phyloP scores from a whole-genome alignment of 2,888 invertebrate species.

The Steinernema carpocapsae region DNA sequence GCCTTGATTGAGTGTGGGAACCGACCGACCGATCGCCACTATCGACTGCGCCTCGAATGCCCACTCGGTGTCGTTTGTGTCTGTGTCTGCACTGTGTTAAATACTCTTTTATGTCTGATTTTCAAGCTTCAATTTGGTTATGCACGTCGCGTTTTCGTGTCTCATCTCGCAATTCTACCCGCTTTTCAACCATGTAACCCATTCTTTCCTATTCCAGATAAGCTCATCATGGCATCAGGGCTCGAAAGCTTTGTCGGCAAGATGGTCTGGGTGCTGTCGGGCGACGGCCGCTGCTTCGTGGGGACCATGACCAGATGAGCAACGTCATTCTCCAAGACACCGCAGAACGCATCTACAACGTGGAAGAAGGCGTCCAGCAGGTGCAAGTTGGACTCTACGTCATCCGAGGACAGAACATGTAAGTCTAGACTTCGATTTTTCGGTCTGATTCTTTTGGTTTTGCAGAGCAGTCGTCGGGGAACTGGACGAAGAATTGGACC shows the following conservation, averaged over 20 bases:
- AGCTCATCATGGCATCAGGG: neutral
- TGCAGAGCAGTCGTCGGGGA: neutral
- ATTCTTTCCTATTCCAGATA: too few species aligned
- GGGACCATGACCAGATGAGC: conserved; percentile 96
- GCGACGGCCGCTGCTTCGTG: conserved; percentile 93
- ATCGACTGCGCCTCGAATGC: too few species aligned
- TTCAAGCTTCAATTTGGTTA: too few species aligned
- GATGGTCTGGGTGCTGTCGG: conserved; percentile 62
- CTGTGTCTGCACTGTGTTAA: too few species aligned
- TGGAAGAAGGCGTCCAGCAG: conserved; percentile 84
- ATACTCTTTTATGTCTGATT: too few species aligned
- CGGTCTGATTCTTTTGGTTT: neutral
- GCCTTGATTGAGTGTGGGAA: too few species aligned
- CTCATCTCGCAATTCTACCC: too few species aligned
- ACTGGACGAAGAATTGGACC: neutral
- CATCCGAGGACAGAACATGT: conserved; percentile 96
- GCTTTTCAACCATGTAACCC: too few species aligned
- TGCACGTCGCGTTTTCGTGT: too few species aligned
- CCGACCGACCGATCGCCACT: too few species aligned
- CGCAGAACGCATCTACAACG: conserved; percentile 88
- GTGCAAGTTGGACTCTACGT: conserved; percentile 96
- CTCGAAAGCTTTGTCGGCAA: neutral
- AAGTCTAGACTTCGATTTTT: conserved; percentile 68
- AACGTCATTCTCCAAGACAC: conserved; percentile 97
- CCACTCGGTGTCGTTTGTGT: too few species aligned